Evolutionary conservation across 1,140 invertebrate genomes (phyloP), one percentile per base, ranked within the genome.

Genomic region (Choristoneura fumiferana): DNA sequence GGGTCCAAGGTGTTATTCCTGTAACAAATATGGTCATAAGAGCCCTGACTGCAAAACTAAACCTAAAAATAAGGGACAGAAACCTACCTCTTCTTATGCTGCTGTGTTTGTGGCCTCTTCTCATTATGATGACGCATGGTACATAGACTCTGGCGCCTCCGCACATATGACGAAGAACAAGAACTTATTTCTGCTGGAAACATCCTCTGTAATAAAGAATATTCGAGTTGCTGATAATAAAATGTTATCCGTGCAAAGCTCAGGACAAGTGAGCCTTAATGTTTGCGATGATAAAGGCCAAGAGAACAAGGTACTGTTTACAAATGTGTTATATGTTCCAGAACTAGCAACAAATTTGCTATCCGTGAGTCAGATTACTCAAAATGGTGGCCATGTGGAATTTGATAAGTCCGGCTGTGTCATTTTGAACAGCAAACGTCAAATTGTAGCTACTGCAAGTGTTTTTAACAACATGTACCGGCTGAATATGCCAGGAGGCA

Each of bases 1-100:
- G 55, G 70, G 70, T 8, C 65, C 70, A 0, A 14, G 68, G 0
- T 73, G 67, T 13, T 70, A 57, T 17, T 29, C 17, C 4, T 73
- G 65, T 29, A 69, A 73, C 39, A 67, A 64, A 43, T 65, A 67
- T 70, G 71, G 65, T 6, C 67, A 73, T 54, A 69, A 65, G 64
- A 69, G 71, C 15, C 17, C 55, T 13, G 61, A 68, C 12, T 68
- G 65, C 4, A 70, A 63, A 53, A 56, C 57, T 8, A 71, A 70
- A 62, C 0, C 15, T 13, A 67, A 67, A n/a, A 15, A 59, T 2
- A 57, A 8, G 36, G 1, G 58, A 49, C 53, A 60, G 29, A 0
- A 10, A 8, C 64, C 22, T 33, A 39, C 4, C 18, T 61, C 56
- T 13, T 58, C 59, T 4, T 71, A 74, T 71, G 69, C 63, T 33